These are phyloP conservation scores for Alosa alosa DNA, from an alignment of 2,113 vertebrate species.

Conservation along the genomic window DNA sequence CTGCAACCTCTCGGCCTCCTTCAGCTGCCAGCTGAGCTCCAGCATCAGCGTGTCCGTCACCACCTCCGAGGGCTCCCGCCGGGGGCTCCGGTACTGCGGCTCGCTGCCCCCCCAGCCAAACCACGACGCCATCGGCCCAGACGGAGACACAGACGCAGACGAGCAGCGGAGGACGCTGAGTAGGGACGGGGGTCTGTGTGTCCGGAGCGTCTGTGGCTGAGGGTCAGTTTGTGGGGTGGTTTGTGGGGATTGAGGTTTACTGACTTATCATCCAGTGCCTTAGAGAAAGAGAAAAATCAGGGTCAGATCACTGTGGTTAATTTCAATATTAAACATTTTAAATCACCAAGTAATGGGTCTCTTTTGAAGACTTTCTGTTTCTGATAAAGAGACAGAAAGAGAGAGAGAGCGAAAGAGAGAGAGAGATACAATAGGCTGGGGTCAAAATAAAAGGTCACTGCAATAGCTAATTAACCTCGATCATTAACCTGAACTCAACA, in stretches of 20 bases:
- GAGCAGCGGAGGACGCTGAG: neutral
- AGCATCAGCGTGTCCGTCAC: conserved; percentile 93
- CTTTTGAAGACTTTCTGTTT: neutral
- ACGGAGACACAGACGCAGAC: neutral
- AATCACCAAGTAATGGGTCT: neutral
- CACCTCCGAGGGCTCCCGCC: conserved; percentile 80
- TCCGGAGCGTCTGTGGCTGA: neutral
- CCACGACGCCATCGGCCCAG: conserved; percentile 83
- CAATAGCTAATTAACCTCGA: neutral
- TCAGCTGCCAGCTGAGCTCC: conserved; percentile 91
- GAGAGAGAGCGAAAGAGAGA: neutral
- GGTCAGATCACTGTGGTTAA: too few species aligned
- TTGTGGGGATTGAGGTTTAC: neutral
- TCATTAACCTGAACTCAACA: neutral
- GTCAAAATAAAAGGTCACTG: neutral
- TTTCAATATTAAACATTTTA: neutral
- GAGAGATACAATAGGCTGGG: neutral
- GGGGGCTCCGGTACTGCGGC: conserved; percentile 66
- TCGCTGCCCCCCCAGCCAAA: conserved; percentile 79
- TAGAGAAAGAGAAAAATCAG: neutral
- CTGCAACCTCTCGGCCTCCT: conserved; percentile 85
- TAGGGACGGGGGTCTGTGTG: neutral
- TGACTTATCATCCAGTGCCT: neutral
- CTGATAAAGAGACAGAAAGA: neutral
- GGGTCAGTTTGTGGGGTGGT: neutral